Evolutionary conservation across 2,888 invertebrate genomes (phyloP), one percentile per base, ranked within the genome.

Genomic region (Synanthedon vespiformis): DNA sequence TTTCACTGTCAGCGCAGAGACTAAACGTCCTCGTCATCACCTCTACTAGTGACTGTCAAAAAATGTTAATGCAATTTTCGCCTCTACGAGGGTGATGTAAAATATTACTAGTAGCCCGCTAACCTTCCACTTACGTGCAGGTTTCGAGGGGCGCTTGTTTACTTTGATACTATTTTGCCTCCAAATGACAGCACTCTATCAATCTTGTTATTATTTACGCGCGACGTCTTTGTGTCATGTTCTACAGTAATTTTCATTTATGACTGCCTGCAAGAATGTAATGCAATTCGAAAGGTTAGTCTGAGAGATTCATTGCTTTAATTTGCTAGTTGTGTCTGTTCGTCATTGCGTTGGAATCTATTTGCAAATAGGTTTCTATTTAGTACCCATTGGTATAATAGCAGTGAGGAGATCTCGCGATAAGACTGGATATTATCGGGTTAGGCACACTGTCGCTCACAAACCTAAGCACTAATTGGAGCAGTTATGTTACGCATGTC

Each of bases 381-480:
- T 34, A 34, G 10, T 34, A 34, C 34, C 77, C 81, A 74, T 79
- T 73, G 64, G 67, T 60, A 60, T 59, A 59, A 59, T 59, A 58
- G 65, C 65, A 61, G 63, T 60, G 57, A 62, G 63, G 70, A 64
- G 74, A 74, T 81, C 68, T 75, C 64, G 69, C 70, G 80, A 80
- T 80, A 80, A 74, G 73, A 70, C 74, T 68, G 68, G 68, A 66
- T 70, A 72, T 83, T 83, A 85, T 81, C 80, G 73, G 72, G 74
- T 85, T 80, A 79, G 76, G 72, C 72, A 77, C 78, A 80, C 79
- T 78, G 80, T 84, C 81, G 77, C 76, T 85, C 80, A 82, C 71
- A 59, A 68, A 70, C 68, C 76, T 76, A 75, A 76, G 75, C 76
- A 74, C 80, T 83, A 82, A 85, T 84, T 82, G 80, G 77, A 68